Evolutionary conservation across 2,797 vertebrate genomes (phyloP).

Genomic region (Hippocampus kuda): DNA sequence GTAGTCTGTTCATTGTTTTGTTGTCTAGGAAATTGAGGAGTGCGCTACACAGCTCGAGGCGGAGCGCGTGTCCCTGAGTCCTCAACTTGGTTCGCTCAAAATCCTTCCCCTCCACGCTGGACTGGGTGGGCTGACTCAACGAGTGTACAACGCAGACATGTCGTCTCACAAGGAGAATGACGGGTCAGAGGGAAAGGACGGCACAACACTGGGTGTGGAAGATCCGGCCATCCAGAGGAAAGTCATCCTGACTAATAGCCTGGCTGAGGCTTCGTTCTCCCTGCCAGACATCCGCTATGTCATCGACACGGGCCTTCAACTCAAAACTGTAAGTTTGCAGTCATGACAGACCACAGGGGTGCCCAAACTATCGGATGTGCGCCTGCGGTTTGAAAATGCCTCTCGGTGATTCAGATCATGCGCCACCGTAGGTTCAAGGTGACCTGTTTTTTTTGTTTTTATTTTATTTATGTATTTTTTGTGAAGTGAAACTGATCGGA

Average conservation of each 20-base stretch:
- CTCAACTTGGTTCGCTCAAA: constrained; percentile 63
- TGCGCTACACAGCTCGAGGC: constrained; percentile 69
- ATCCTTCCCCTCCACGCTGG: constrained; percentile 71
- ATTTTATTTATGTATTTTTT: no score
- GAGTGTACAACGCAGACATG: constrained; percentile 62
- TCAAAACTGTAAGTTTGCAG: constrained; percentile 74
- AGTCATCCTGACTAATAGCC: constrained; percentile 71
- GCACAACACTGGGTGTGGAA: constrained; percentile 9
- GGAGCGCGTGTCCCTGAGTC: constrained; percentile 64
- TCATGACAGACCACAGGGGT: no score
- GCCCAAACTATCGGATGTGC: no score
- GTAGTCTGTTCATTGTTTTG: neutral
- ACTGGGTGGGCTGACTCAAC: constrained; percentile 61
- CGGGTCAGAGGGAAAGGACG: neutral
- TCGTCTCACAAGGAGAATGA: neutral
- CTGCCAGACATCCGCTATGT: constrained; percentile 72
- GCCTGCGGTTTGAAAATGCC: no score
- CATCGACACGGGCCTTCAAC: constrained; percentile 81
- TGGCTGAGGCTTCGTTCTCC: constrained; percentile 84
- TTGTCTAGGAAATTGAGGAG: constrained; percentile 69
- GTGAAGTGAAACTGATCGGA: no score
- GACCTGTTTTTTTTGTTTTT: no score
- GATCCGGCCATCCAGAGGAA: constrained; percentile 46
- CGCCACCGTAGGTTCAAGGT: no score
- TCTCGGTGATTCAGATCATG: no score